Evolutionary conservation across 2,888 invertebrate species (phyloP), one percentile per base, ranked within the genome.

Genomic region (Folsomia candida): DNA sequence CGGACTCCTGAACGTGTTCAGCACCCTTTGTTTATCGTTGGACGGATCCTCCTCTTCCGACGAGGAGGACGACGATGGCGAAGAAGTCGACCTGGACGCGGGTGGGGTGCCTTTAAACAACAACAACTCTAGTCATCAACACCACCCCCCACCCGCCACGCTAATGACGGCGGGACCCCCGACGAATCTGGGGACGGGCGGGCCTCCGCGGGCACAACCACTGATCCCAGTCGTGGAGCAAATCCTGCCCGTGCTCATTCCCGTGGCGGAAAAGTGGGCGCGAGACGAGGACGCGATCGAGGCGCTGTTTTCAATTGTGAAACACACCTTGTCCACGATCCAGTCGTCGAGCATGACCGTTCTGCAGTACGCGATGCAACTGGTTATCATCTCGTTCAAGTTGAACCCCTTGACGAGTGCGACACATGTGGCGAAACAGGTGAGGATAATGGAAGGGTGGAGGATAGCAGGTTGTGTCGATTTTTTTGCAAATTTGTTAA

Each of bases 281-380:
- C 72, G 73, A 57, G 79, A 79, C 66, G 78, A 78, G 67, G 73
- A 75, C n/a, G 77, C 78, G 4, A 79, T 79, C 71, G 78, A 78
- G 27, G 71, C 78, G 11, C 64, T 79, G 18, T 73, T 79, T 37
- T 72, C 78, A 2, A 79, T 79, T 69, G 72, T 77, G 24, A 76
- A 77, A 62, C 78, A 78, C 51, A 78, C 79, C 0, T 54, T 79
- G 20, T 67, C 76, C 14, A 76, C 78, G 18, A 75, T 79, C 37
- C 75, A 79, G 67, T 67, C 75, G 37, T 68, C 76, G 1, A 79
- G 77, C 59, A 73, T 74, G 26, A 63, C 74, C 27, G 79, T 79
- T 29, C 71, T 79, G 25, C 72, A 77, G 28, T 75, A 76, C 68
- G 72, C 74, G 14, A 76, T 79, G 51, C 76, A 79, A 60, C 70